phyloP scores from a whole-genome alignment of 2,113 vertebrate genomes.

The Neopipo cinnamomea region DNA sequence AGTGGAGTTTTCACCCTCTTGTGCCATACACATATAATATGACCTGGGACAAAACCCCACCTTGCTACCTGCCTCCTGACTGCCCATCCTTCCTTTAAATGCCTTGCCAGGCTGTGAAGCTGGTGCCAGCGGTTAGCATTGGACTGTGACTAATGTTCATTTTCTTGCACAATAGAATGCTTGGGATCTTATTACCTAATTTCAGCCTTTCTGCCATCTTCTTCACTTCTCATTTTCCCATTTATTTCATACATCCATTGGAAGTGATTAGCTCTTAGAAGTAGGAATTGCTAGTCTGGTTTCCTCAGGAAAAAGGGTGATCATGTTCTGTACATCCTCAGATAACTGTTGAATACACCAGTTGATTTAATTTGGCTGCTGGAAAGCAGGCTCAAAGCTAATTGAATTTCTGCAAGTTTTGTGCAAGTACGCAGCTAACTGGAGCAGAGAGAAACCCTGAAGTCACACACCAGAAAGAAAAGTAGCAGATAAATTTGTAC shows the following conservation, averaged over 20 bases:
- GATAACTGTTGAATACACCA: not conserved
- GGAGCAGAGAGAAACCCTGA: not conserved
- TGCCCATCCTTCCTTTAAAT: not conserved
- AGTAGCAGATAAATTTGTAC: not conserved
- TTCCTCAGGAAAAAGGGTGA: slow-evolving; percentile 7
- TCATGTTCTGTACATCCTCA: not conserved
- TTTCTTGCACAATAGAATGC: not conserved
- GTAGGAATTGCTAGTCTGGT: not conserved
- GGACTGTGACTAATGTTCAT: not conserved
- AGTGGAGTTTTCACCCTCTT: not conserved
- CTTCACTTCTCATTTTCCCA: not conserved
- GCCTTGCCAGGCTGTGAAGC: not conserved
- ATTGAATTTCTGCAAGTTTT: slow-evolving; percentile 15
- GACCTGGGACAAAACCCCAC: not conserved
- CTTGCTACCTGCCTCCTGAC: not conserved
- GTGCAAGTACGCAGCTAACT: not conserved
- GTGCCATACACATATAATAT: not conserved
- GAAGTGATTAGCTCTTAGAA: not conserved
- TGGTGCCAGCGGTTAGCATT: not conserved
- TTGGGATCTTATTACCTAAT: not conserved
- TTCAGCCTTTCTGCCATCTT: not conserved
- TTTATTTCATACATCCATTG: not conserved
- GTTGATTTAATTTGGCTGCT: slow-evolving; percentile 25
- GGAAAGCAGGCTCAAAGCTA: not conserved
- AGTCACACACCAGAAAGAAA: not conserved